Evolutionary conservation across 2,888 invertebrate genomes (phyloP).

Genomic region (Pammene fasciana): DNA sequence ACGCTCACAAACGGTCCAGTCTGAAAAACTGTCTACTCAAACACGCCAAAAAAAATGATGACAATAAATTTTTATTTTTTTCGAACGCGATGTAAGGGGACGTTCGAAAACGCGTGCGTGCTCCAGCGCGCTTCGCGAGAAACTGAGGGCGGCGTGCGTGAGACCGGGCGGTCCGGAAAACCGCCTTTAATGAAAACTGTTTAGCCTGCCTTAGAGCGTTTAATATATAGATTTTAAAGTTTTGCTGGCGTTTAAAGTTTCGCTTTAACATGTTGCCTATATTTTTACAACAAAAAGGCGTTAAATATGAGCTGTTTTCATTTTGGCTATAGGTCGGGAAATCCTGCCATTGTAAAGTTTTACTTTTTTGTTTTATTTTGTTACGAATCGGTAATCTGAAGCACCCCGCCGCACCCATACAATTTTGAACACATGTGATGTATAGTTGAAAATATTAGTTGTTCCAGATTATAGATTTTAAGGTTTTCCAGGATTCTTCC

Average conservation of each 20-base stretch:
- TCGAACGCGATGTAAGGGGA: constrained; percentile 53
- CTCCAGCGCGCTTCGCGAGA: constrained; percentile 50
- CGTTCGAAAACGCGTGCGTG: constrained; percentile 52
- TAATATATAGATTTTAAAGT: constrained; percentile 37
- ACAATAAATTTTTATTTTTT: constrained; percentile 24
- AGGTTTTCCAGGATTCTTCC: too few species aligned
- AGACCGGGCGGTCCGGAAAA: constrained; percentile 51
- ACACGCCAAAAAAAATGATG: constrained; percentile 18
- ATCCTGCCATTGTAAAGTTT: too few species aligned
- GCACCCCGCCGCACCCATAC: too few species aligned
- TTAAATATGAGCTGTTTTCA: too few species aligned
- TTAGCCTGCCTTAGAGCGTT: constrained; percentile 38
- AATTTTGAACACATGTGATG: too few species aligned
- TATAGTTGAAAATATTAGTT: too few species aligned
- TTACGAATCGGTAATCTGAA: too few species aligned
- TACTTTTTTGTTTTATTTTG: too few species aligned
- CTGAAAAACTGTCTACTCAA: constrained; percentile 41
- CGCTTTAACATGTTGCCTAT: constrained; percentile 8
- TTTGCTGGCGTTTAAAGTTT: constrained; percentile 27
- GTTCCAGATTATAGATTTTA: too few species aligned
- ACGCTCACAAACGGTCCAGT: constrained; percentile 51
- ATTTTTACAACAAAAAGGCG: constrained; percentile 1
- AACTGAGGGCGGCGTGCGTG: constrained; percentile 66
- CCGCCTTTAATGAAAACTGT: constrained; percentile 48
- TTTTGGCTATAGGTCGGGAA: too few species aligned